Evolutionary conservation across 1,140 invertebrate genomes (phyloP), one percentile per base, ranked within the genome.

Genomic region (Monomorium pharaonis): DNA sequence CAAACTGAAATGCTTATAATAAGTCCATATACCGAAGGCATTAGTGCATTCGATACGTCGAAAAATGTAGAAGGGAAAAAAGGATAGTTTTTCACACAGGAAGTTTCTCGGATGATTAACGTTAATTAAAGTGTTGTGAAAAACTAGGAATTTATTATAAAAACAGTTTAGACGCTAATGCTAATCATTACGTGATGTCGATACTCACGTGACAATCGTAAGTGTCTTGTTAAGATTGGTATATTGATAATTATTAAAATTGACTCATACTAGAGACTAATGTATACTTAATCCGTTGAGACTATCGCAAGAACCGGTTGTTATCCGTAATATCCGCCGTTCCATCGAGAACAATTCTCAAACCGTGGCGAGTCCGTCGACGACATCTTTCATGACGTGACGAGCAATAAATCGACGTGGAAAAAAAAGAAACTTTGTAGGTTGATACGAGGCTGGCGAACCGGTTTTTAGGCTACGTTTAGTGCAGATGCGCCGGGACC

Each of bases 401-500:
- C 58, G 60, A 86, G 88, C 75, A 87, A 90, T 90, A 87, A 62
- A 67, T 76, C 16, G 33, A 60, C 70, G 49, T 75, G 75, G 44
- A 72, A 81, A 89, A 81, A 89, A 86, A 80, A 80, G 44, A 18
- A 72, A 44, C 42, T 74, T 80, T 84, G 58, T 81, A 85, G 86
- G 88, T 84, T 75, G 87, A 90, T 78, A 77, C 76, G 77, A 58
- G 69, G 72, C 9, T 51, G 81, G 21, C 83, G 87, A 91, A 94
- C 94, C 92, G 93, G 93, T 94, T 93, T n/a, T 88, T 67, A 70
- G 77, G 87, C 63, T 76, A 87, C 91, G 89, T 90, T 87, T 87
- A 84, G 94, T 94, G 94, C 94, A 95, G 95, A 95, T 94, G 91
- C 92, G 88, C 88, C 91, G 86, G 74, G 92, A 94, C 93, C 94